Base-by-base conservation (phyloP, 2,797 vertebrate species). In the Ptychadena robeensis region DNA sequence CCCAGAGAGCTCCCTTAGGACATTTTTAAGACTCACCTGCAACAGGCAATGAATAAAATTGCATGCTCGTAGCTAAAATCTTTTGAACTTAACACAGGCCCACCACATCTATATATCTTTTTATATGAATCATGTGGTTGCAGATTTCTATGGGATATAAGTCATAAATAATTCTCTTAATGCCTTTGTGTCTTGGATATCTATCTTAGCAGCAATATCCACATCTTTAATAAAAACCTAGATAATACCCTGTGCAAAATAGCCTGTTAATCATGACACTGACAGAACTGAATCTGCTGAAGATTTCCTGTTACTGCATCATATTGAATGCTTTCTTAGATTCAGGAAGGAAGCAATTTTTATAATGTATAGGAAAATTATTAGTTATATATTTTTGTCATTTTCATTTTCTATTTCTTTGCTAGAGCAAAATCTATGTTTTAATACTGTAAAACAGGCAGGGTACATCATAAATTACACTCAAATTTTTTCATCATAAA, bases 271-370 rank as follows among this genome's bases (percentile, higher is more conserved):
- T 68, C 40, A 57, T 57, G n/a, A 57, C 14, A n/a, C 8, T 53
- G n/a, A 31, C 38, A 34, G 22, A 22, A 77, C 37, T 66, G 25
- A n/a, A 53, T 37, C 31, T 79, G 40, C 38, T 65, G 76, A 79
- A 53, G 65, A 67, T 79, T 79, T 79, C 74, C 76, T 79, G 76
- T 57, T 68, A 38, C 44, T 9, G 61, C 40, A 15, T 67, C 9
- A 34, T 27, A 66, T 18, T 31, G 15, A 6, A 73, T 1, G 18
- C 35, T 35, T 59, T 73, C 18, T 30, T n/a, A 22, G 11, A n/a
- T 68, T 57, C 3, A 32, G 72, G 63, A 81, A 70, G 10, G 31
- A 86, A 38, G 82, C 73, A 63, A 10, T 8, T 48, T 80, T 38
- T 48, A 35, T 30, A 38, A 32, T 69, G 11, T 53, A 32, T 31